Base-by-base conservation (phyloP, 2,888 invertebrate genomes). In the Camponotus fellah region DNA sequence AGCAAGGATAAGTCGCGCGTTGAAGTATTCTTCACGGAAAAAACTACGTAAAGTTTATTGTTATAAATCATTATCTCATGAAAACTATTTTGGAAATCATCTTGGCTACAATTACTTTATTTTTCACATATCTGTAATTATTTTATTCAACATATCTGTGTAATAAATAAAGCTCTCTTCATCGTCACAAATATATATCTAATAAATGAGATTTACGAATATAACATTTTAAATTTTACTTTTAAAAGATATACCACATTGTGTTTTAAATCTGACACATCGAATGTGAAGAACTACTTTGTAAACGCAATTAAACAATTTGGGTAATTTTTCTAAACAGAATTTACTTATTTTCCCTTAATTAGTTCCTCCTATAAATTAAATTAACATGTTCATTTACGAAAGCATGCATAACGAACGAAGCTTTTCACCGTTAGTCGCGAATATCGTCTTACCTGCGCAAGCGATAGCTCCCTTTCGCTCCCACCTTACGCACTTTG, bases 21-120 rank as follows among this genome's bases (percentile, higher is more conserved):
- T 83, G 49, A 84, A 85, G 17, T 49, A 76, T 86, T 86, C n/a
- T n/a, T 72, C 26, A 87, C 88, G 83, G 87, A 88, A 88, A 88
- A 89, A 89, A 88, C 26, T 89, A 87, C 76, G 86, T 84, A 76
- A 85, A 76, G 87, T 90, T 92, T 90, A 89, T 90, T 89, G 88
- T 88, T 91, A 91, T 91, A 90, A 92, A 92, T 92, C 90, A 89
- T 92, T 89, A 91, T 87, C 91, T 84, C 71, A 66, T 79, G 75
- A 17, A 65, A 17, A 65, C 34, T n/a, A 34, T 49, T 49, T 1
- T 65, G 3, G n/a, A 2, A n/a, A 64, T 26, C 10, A n/a, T 34
- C n/a, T 14, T 5, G 9, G 9, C 9, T 6, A 14, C n/a, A 10
- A 12, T 65, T 32, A n/a, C n/a, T n/a, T n/a, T 46, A 32, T 46